Evolutionary conservation across 2,888 invertebrate genomes (phyloP), one percentile per base, ranked within the genome.

Genomic region (Gymnosoma rotundatum): DNA sequence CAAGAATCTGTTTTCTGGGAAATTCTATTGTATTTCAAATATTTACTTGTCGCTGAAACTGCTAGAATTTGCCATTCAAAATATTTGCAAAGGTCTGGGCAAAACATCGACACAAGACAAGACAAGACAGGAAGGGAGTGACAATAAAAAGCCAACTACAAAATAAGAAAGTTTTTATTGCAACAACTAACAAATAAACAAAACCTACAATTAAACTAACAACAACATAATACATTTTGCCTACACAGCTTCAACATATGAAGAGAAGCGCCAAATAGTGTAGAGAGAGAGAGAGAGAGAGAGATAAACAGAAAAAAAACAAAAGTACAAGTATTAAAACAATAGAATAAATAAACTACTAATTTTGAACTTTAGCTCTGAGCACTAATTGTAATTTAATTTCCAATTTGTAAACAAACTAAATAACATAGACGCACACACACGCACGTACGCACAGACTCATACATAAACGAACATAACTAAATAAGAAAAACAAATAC

Each of bases 341-440:
- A 79, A 79, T 79, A 73, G 79, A 66, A 79, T 60, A 67, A 73
- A 79, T 79, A 73, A 73, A 79, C 79, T 67, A 81, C 88, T 88
- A 88, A 90, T 88, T 75, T 87, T 86, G 87, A 89, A 88, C 87
- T 88, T 87, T 87, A 75, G 87, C 87, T 87, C 79, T 83, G 87
- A 88, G 90, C 90, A 89, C 89, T 90, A 90, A 90, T 91, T 90
- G 91, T 91, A 90, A 90, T 90, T 90, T 90, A 90, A 90, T 90
- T 90, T 90, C 89, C 90, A 90, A 90, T 90, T 90, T 91, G 90
- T 89, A 90, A 90, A 90, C 90, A 90, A 90, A 89, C 90, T 89
- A 88, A 90, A 83, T 54, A 75, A 70, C 32, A 75, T 18, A 72
- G 14, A 72, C 3, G 63, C n/a, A 50, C 16, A 42, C 64, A 42